Conservation (phyloP, 2,797 vertebrate species). For the Urophycis tenuis region DNA sequence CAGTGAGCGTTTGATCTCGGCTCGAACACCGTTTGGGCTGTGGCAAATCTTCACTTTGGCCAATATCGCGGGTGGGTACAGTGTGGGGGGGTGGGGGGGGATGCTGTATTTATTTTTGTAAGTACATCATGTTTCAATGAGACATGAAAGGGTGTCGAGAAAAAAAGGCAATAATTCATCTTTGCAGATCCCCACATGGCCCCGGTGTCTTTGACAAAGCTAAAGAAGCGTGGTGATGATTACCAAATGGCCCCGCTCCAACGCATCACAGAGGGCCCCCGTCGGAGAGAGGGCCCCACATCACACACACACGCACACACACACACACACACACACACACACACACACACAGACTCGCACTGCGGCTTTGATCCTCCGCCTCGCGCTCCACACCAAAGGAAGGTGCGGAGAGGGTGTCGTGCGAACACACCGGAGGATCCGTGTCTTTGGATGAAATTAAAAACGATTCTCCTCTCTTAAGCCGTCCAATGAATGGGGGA, state of each 20-base stretch:
- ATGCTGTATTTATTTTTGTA: slow-evolving; percentile 47
- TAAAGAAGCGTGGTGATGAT: slow-evolving; percentile 64
- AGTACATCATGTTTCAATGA: slow-evolving; percentile 49
- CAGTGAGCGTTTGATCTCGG: not conserved
- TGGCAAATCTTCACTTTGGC: slow-evolving; percentile 40
- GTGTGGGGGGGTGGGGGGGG: slow-evolving; percentile 20
- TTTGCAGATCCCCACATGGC: slow-evolving; percentile 59
- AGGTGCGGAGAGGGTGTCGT: slow-evolving; percentile 28
- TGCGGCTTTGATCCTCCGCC: slow-evolving; percentile 48
- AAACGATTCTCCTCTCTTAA: not conserved
- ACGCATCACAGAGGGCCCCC: slow-evolving; percentile 33
- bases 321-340: not conserved
- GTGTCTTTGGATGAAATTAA: slow-evolving; percentile 7
- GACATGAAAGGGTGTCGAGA: slow-evolving; percentile 54
- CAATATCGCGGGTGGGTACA: slow-evolving; percentile 45
- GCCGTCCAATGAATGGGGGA: not conserved
- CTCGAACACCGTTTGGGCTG: not conserved
- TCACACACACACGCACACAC: not conserved
- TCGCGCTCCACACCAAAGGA: slow-evolving; percentile 46
- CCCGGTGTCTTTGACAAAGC: slow-evolving; percentile 61
- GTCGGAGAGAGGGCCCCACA: too few species aligned
- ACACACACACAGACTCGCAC: slow-evolving; percentile 46
- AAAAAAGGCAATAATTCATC: slow-evolving; percentile 56
- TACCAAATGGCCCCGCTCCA: slow-evolving; percentile 62
- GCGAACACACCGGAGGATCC: slow-evolving; percentile 32